phyloP scores from a whole-genome alignment of 2,797 vertebrate genomes.

The Gallinago stenura region DNA sequence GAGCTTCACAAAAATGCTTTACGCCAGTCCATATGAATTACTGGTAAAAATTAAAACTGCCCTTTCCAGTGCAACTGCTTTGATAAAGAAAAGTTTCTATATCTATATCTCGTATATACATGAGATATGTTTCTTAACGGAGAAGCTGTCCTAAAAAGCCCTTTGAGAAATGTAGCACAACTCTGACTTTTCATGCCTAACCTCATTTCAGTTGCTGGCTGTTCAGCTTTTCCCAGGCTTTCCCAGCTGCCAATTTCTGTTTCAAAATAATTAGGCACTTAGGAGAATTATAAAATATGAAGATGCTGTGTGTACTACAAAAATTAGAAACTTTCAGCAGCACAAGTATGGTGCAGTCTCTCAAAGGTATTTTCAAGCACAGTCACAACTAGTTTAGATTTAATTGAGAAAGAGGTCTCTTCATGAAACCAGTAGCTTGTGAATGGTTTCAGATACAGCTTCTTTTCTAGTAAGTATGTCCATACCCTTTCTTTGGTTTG shows the following conservation, averaged over 20 bases:
- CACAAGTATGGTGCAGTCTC: background rate
- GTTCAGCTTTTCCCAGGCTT: background rate
- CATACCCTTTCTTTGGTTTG: background rate
- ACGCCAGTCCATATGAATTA: background rate
- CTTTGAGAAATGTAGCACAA: background rate
- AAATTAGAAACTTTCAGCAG: background rate
- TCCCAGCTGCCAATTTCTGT: background rate
- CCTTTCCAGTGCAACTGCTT: background rate
- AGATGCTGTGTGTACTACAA: background rate
- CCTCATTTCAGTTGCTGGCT: background rate
- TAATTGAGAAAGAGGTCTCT: background rate
- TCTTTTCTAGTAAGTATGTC: rapidly evolving
- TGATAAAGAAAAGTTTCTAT: background rate
- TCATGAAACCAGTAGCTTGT: background rate
- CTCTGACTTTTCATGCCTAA: background rate
- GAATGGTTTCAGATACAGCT: rapidly evolving
- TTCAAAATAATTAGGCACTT: background rate
- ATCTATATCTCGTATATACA: background rate
- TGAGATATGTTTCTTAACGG: background rate
- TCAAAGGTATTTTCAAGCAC: background rate
- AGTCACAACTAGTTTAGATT: background rate
- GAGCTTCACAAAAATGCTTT: background rate
- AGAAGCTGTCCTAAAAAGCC: background rate
- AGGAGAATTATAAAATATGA: background rate
- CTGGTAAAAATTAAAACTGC: background rate